Percentiles rank a stretch among this genome's conserved stretches.
These are phyloP conservation scores for Erynnis tages DNA, from an alignment of 2,888 invertebrate genomes.

Conservation along the genomic window DNA sequence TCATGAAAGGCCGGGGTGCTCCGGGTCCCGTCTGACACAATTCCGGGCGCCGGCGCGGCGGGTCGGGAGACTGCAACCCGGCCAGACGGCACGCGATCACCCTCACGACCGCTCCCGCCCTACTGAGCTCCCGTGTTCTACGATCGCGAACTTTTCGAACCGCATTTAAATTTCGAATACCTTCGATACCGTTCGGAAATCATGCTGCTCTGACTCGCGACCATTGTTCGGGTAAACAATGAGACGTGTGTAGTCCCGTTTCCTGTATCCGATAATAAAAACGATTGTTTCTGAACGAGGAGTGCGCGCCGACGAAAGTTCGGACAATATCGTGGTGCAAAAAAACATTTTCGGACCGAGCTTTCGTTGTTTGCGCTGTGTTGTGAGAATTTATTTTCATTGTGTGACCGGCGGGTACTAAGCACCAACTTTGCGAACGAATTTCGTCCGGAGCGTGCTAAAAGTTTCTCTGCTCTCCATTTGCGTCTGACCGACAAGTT, in stretches of 20 bases:
- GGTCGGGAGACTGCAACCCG: constrained; percentile 57
- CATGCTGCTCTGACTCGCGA: constrained; percentile 23
- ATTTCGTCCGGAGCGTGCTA: not conserved
- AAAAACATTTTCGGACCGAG: constrained; percentile 35
- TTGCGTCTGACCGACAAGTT: constrained; percentile 6
- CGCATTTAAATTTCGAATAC: constrained; percentile 30
- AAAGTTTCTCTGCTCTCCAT: not conserved
- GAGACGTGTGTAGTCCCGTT: constrained; percentile 60
- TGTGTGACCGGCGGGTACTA: too few relatives aligned
- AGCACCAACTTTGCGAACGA: not conserved
- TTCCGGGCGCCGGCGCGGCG: constrained; percentile 79
- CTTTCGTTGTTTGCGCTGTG: constrained; percentile 18
- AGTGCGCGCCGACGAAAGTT: constrained; percentile 46
- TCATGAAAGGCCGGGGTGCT: constrained; percentile 64
- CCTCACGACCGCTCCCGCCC: constrained; percentile 60
- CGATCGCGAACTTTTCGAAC: constrained; percentile 32
- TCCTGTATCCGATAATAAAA: constrained; percentile 51
- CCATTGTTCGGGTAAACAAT: constrained; percentile 63
- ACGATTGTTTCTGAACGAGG: constrained; percentile 52
- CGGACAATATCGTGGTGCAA: constrained; percentile 30
- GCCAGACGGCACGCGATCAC: constrained; percentile 76
- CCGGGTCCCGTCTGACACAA: constrained; percentile 73
- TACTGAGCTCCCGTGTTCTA: constrained; percentile 35
- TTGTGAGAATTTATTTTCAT: constrained; percentile 14
- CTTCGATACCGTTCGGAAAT: constrained; percentile 29